A percentile compares a stretch with the other conserved stretches of the same genome.
These are phyloP conservation scores for Rhea pennata DNA, from an alignment of 2,113 vertebrate species.

Conservation along the genomic window DNA sequence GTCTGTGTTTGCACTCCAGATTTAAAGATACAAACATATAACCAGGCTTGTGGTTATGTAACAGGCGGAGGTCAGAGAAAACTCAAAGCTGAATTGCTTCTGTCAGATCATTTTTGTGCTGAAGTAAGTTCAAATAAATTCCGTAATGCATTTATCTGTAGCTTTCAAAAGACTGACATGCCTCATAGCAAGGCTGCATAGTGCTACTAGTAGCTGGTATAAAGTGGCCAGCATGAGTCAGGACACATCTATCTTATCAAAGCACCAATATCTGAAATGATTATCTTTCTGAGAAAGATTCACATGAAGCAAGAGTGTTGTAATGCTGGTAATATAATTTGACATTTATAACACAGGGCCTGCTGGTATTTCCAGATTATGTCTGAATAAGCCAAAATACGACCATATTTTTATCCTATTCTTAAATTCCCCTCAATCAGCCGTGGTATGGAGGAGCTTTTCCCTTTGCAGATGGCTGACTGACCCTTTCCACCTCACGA, in stretches of 20 bases:
- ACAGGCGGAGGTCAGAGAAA: conserved; percentile 26
- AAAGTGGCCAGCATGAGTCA: background rate
- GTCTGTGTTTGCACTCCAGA: conserved; percentile 4
- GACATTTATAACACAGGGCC: background rate
- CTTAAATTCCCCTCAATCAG: background rate
- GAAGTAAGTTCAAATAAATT: conserved; percentile 38
- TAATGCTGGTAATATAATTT: background rate
- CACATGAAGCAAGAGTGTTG: background rate
- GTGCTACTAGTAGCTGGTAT: background rate
- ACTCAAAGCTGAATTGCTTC: background rate
- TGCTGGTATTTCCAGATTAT: background rate
- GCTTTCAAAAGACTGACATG: background rate
- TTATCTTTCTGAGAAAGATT: background rate
- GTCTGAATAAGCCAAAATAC: background rate
- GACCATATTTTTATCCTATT: background rate
- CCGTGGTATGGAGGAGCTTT: background rate
- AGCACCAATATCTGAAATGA: background rate
- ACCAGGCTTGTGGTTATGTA: background rate
- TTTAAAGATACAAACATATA: background rate
- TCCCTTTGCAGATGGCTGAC: background rate
- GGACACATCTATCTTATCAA: background rate
- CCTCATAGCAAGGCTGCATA: background rate
- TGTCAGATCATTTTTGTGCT: conserved; percentile 14
- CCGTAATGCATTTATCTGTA: background rate
- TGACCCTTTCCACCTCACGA: fast-evolving